A percentile compares a stretch with the other conserved stretches of the same genome.
These are phyloP conservation scores for Prolemur simus DNA, from an alignment of 2,113 vertebrate species.

Conservation along the genomic window DNA sequence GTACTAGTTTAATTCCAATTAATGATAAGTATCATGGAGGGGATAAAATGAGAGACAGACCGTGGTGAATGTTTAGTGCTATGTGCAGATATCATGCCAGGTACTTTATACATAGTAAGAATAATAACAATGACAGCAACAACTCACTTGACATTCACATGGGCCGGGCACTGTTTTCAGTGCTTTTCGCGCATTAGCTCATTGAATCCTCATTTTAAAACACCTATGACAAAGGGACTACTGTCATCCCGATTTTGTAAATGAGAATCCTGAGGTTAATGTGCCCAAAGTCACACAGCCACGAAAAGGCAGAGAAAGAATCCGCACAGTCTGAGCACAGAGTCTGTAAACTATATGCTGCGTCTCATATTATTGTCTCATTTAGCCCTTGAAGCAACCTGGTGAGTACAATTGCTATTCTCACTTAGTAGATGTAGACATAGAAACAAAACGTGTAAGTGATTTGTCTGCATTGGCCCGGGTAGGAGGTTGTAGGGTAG, in stretches of 20 bases:
- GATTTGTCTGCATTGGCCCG: background rate
- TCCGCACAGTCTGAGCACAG: background rate
- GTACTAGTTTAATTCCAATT: background rate
- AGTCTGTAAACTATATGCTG: accelerated
- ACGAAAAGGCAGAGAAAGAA: background rate
- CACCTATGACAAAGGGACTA: background rate
- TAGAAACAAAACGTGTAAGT: background rate
- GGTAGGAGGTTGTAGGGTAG: background rate
- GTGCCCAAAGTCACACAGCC: background rate
- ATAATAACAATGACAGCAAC: too few relatives aligned
- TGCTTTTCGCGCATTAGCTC: background rate
- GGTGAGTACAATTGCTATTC: background rate
- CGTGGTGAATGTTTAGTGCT: background rate
- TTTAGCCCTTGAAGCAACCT: background rate
- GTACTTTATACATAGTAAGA: background rate
- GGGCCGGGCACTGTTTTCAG: background rate
- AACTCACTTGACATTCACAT: background rate
- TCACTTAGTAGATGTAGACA: background rate
- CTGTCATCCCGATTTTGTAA: background rate
- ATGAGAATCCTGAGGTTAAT: background rate
- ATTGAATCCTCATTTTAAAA: background rate
- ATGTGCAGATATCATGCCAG: too few relatives aligned
- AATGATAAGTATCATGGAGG: background rate
- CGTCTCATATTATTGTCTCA: background rate
- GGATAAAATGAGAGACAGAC: background rate